Base-by-base conservation (phyloP, 2,797 vertebrate species). In the Sebastes diploproa region DNA sequence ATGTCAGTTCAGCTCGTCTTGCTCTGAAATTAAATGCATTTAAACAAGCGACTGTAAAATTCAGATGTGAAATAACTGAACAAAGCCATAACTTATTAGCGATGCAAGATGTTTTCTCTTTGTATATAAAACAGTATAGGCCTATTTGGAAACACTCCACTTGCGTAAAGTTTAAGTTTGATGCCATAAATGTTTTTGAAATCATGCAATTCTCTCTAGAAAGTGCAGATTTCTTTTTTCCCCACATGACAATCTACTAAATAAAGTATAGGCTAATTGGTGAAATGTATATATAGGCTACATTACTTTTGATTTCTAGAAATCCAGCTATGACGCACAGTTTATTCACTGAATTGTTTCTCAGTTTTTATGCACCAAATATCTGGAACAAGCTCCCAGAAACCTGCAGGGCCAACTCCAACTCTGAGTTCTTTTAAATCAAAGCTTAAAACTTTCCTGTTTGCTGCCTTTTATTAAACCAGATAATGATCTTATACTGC, bases 281-380 rank as follows among this genome's bases (percentile, higher is more conserved):
- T 46, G 42, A 46, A 16, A 46, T 46, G 42, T 6, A 46, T 46
- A 50, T 10, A 64, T 8, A 64, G 32, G 76, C 77, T 62, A n/a
- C 29, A 54, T 59, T 78, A 46, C 25, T 16, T 18, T 64, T 36
- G 36, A 38, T 38, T 1, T 64, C n/a, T 23, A 7, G 29, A 76
- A 25, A 65, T 70, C 13, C 58, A 63, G 58, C 61, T 27, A 42
- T 1, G 8, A 61, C 64, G 63, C 34, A 34, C 34, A 34, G 34
- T 34, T 34, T n/a, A 42, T 63, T 65, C 11, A 67, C 78, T 86
- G 86, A 91, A 88, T 90, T 90, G 90, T 92, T 74, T 89, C 75
- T 78, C 68, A 88, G 78, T 90, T 94, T 92, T 77, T 80, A 38
- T 38, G 36, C 36, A 38, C 36, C 12, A 38, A 38, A 38, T 38